phyloP scores from a whole-genome alignment of 2,888 invertebrate genomes.

The Saturnia pavonia region DNA sequence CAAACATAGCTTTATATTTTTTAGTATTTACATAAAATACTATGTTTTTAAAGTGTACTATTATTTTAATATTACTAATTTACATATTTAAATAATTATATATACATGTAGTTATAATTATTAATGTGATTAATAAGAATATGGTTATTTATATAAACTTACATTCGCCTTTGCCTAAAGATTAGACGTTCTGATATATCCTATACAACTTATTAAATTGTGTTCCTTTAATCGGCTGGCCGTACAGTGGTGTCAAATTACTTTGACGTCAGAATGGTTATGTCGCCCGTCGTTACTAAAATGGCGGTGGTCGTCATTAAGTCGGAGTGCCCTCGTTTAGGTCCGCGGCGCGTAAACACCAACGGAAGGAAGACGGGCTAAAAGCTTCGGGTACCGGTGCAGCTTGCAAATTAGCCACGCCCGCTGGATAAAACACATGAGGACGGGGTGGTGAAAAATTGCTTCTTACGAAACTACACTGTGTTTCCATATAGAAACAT shows the following conservation, averaged over 20 bases:
- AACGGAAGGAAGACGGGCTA: slow-evolving; percentile 71
- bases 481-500: slow-evolving; percentile 45
- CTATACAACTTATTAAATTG: background rate
- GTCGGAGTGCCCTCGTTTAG: slow-evolving; percentile 72
- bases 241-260: slow-evolving; percentile 19
- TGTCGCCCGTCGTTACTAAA: slow-evolving; percentile 61
- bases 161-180: background rate
- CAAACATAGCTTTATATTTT: no score
- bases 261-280: slow-evolving; percentile 38
- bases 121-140: background rate
- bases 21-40: no score
- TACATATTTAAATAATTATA: no score
- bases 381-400: slow-evolving; percentile 65
- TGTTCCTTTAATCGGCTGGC: slow-evolving; percentile 8
- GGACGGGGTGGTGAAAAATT: slow-evolving; percentile 62
- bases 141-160: background rate
- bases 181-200: slow-evolving; percentile 7
- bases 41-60: no score
- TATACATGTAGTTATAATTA: no score
- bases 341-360: slow-evolving; percentile 66
- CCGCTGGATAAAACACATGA: slow-evolving; percentile 63
- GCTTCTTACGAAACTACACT: slow-evolving; percentile 53
- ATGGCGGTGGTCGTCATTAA: slow-evolving; percentile 73
- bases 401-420: slow-evolving; percentile 73
- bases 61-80: no score